Evolutionary conservation across 1,140 invertebrate genomes (phyloP), one percentile per base, ranked within the genome.

Genomic region (Danaus melanippus): DNA sequence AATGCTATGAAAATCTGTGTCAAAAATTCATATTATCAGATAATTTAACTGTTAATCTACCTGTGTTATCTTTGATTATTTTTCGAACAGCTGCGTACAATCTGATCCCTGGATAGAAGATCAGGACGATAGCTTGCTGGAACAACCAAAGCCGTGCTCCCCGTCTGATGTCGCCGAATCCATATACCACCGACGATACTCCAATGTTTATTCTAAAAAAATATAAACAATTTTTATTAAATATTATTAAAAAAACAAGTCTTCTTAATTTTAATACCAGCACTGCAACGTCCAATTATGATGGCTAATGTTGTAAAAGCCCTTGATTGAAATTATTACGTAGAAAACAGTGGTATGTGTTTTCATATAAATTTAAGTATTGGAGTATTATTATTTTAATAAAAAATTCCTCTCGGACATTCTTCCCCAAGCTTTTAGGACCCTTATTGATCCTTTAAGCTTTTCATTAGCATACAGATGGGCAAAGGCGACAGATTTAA

Each of bases 121-220:
- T 53, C 7, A 89, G 66, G 3, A 89, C 82, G 6, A 89, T 74
- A 1, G 76, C 45, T 40, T 89, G 66, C 53, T 87, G 85, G 46
- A 87, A 78, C 8, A 86, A 12, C 87, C 88, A 90, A 10, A 88
- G 71, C 10, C 73, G 80, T 7, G 77, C 58, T 8, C 83, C 87
- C 46, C 87, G 79, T 48, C 79, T 74, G 9, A 89, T 76, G 11
- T 87, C 84, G 3, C 76, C 84, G 21, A 87, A 89, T 2, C 89
- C 88, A 42, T 74, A 64, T n/a, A 64, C 71, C 12, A 89, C 84
- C 10, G 87, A 79, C 46, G 60, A 76, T 45, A 89, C 53, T 0
- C 88, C 89, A 8, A 90, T 60, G 48, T 89, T 88, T 59, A 89
- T 84, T 62, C 87, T 86, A 62, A 12, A 76, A 15, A 75, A 60